Evolutionary conservation across 2,113 vertebrate genomes (phyloP).

Genomic region (Scophthalmus maximus): DNA sequence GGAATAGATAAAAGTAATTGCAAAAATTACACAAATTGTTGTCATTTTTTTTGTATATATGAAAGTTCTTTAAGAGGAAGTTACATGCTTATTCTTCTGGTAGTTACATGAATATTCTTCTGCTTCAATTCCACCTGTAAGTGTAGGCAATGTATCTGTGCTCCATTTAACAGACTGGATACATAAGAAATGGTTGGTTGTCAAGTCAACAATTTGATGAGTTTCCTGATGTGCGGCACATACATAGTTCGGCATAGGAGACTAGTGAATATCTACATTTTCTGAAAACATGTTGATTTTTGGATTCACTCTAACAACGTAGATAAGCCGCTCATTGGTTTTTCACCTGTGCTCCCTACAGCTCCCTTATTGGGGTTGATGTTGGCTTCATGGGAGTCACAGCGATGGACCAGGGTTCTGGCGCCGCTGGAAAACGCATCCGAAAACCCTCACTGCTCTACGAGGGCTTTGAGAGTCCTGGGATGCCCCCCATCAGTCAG

Average conservation of each 20-base stretch:
- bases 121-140: background rate
- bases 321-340: conserved; percentile 17
- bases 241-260: too few relatives aligned
- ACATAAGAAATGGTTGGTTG: background rate
- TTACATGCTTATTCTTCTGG: background rate
- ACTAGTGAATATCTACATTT: too few relatives aligned
- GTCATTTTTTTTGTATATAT: background rate
- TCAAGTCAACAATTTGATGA: background rate
- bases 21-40: background rate
- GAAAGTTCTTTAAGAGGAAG: background rate
- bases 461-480: conserved; percentile 93
- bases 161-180: too few relatives aligned
- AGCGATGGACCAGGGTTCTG: conserved; percentile 82
- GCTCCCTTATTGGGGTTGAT: conserved; percentile 73
- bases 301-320: background rate
- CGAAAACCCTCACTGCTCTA: conserved; percentile 92
- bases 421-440: conserved; percentile 90
- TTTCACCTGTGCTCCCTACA: conserved; percentile 54
- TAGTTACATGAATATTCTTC: too few relatives aligned
- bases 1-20: background rate
- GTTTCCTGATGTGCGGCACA: too few relatives aligned
- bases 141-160: too few relatives aligned
- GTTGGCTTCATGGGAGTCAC: conserved; percentile 66
- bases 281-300: too few relatives aligned
- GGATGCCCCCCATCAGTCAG: conserved; percentile 83